Evolutionary conservation across 2,888 invertebrate genomes (phyloP), one percentile per base, ranked within the genome.

Genomic region (Orthosia incerta): DNA sequence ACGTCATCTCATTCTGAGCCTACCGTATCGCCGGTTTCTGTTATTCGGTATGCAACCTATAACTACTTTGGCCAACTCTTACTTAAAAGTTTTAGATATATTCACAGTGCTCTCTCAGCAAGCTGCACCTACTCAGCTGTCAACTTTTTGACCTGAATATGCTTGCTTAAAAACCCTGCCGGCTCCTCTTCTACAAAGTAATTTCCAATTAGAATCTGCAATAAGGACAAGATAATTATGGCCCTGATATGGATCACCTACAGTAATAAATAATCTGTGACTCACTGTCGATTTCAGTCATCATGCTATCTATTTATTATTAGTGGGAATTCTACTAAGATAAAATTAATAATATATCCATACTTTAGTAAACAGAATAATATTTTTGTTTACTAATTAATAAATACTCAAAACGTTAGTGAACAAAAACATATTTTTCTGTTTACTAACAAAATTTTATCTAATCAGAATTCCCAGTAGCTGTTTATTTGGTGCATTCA

Each of bases 181-280:
- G 1, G 39, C 39, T 39, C 1, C 39, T 39, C 9, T 39, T 4
- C 39, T 39, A 39, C 9, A 39, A 39, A 20, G n/a, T 46, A 26
- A 1, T 59, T 15, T 53, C 5, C 16, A 46, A 51, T 50, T 45
- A 15, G 2, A 60, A 45, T 50, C n/a, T 45, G 45, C 26, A 46
- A 69, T 45, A n/a, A 51, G 23, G 64, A 53, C 46, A 51, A 56
- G 65, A 78, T 82, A 78, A 67, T 45, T 53, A 53, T 45, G 66
- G 4, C 79, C 79, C 5, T 80, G 82, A 80, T 63, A 66, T 63
- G 51, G 0, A 64, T 73, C 11, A 20, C 2, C 39, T 62, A 51
- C 0, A 26, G 64, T 39, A 53, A 55, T 53, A 79, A 81, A 76
- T 55, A 81, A 67, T 26, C 0, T 53, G 26, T 64, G 60, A 71